phyloP scores from a whole-genome alignment of 2,113 vertebrate genomes.

The Tragelaphus scriptus region DNA sequence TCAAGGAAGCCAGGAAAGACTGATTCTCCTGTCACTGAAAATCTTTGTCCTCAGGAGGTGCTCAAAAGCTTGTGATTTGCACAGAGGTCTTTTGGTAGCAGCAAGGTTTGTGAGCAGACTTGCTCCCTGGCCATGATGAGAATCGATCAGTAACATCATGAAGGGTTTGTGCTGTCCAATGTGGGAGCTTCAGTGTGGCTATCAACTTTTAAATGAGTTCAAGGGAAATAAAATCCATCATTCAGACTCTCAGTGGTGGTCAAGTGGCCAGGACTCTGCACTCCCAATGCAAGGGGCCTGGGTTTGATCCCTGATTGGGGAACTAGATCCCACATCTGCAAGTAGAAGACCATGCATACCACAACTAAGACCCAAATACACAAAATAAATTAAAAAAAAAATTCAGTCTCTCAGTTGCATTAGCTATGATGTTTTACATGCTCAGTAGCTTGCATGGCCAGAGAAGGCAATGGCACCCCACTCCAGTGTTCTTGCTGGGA shows the following conservation, averaged over 20 bases:
- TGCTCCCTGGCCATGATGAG: background rate
- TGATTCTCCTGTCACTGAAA: background rate
- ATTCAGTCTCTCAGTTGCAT: background rate
- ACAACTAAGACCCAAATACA: background rate
- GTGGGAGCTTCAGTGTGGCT: background rate
- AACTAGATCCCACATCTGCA: background rate
- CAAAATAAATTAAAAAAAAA: background rate
- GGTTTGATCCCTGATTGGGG: background rate
- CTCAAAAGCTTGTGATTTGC: background rate
- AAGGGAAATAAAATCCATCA: background rate
- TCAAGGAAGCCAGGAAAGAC: background rate
- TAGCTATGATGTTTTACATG: background rate
- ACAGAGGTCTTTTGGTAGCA: background rate
- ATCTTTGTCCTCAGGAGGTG: background rate
- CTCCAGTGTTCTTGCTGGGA: too few relatives aligned
- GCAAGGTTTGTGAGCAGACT: background rate
- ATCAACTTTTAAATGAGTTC: background rate
- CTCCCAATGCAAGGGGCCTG: background rate
- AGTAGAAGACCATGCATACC: background rate
- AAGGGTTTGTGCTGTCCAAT: background rate
- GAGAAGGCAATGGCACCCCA: background rate
- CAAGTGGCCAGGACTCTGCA: background rate
- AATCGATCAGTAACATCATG: too few relatives aligned
- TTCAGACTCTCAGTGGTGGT: background rate
- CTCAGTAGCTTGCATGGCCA: fast-evolving